Conservation (phyloP, 2,113 vertebrate genomes). For the Boleophthalmus pectinirostris region DNA sequence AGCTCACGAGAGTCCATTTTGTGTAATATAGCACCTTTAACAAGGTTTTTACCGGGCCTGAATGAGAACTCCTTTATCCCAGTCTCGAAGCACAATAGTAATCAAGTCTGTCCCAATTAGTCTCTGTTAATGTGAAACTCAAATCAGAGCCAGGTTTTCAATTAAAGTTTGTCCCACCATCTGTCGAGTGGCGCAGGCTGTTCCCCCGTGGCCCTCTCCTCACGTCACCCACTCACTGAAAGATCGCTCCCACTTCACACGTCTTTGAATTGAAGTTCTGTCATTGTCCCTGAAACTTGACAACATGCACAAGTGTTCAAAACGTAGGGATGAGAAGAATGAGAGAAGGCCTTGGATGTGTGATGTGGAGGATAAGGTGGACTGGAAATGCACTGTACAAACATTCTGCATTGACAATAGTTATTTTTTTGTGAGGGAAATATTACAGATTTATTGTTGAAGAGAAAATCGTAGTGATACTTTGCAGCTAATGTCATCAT, state of each 20-base stretch:
- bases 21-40: not conserved
- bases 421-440: no score
- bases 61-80: not conserved
- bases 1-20: no score
- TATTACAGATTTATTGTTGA: no score
- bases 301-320: not conserved
- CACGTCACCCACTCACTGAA: not conserved
- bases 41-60: not conserved
- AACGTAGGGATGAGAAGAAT: not conserved
- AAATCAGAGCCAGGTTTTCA: constrained; percentile 11
- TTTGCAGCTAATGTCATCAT: no score
- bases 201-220: not conserved
- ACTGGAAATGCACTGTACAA: not conserved
- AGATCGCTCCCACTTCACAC: not conserved
- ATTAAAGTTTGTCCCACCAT: constrained; percentile 21
- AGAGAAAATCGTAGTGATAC: no score
- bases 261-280: not conserved
- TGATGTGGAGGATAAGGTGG: no score
- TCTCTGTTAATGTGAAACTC: constrained; percentile 17
- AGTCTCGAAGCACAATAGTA: not conserved
- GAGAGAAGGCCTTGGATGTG: not conserved
- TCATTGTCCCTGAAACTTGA: not conserved
- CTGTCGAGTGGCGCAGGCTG: constrained; percentile 9
- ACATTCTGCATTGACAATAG: no score
- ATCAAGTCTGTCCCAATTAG: not conserved